Conservation (phyloP, 1,140 invertebrate genomes). For the Drosophila littoralis region DNA sequence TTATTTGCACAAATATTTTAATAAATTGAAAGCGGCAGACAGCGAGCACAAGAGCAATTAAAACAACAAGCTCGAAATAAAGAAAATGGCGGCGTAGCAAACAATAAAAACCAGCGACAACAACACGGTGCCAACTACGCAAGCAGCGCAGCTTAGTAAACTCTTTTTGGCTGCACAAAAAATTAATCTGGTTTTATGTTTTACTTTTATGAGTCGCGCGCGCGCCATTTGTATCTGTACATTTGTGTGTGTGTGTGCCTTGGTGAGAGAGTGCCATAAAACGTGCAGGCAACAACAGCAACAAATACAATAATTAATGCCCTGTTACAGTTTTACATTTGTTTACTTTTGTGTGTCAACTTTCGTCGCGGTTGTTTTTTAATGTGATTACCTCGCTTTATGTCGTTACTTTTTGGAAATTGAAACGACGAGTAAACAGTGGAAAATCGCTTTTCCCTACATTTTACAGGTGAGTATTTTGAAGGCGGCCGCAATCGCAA, state of each 20-base stretch:
- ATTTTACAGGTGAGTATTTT: slow-evolving; percentile 34
- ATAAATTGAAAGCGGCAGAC: slow-evolving; percentile 3
- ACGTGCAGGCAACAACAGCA: slow-evolving; percentile 66
- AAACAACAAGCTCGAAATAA: slow-evolving; percentile 20
- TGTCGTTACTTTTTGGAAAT: slow-evolving; percentile 23
- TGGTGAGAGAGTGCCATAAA: slow-evolving; percentile 59
- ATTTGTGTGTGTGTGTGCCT: slow-evolving; percentile 32
- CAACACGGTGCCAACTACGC: slow-evolving; percentile 40
- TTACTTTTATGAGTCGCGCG: slow-evolving; percentile 61
- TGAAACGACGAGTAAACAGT: slow-evolving; percentile 22
- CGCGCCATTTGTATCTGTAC: slow-evolving; percentile 60
- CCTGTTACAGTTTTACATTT: slow-evolving; percentile 66
- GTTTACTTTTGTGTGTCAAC: slow-evolving; percentile 76
- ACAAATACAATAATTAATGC: slow-evolving; percentile 59
- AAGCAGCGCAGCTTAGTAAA: slow-evolving; percentile 73
- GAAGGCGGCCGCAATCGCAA: not conserved
- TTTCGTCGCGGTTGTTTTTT: slow-evolving; percentile 55
- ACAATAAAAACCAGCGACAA: slow-evolving; percentile 58
- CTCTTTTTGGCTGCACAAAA: slow-evolving; percentile 66
- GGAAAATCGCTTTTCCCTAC: slow-evolving; percentile 33
- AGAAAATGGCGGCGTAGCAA: slow-evolving; percentile 74
- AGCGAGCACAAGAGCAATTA: slow-evolving; percentile 10
- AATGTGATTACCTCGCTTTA: slow-evolving; percentile 42
- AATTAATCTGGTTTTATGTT: slow-evolving; percentile 81
- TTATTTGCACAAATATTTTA: slow-evolving; percentile 6